Percentiles rank a stretch among this genome's conserved stretches.
Conservation (phyloP, 2,888 invertebrate genomes). For the Nomada flava region DNA sequence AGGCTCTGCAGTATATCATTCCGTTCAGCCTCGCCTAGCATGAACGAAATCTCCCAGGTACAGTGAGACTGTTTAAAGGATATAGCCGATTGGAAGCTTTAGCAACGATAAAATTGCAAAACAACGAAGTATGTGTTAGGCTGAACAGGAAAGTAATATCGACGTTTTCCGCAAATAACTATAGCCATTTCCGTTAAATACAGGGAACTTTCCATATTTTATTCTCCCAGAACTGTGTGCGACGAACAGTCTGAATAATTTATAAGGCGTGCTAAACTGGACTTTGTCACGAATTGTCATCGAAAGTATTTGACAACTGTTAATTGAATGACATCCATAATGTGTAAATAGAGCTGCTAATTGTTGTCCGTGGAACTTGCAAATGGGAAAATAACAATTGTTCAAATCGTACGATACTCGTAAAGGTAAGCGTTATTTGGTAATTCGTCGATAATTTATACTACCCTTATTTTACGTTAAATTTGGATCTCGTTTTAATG, state of each 20-base stretch:
- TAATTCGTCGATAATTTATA: conserved; percentile 2
- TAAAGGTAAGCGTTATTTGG: background rate
- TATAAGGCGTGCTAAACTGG: background rate
- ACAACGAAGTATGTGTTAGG: too few relatives aligned
- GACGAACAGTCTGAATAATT: conserved; percentile 1
- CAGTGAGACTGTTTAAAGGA: conserved; percentile 34
- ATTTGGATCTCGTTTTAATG: too few relatives aligned
- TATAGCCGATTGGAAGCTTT: conserved; percentile 45
- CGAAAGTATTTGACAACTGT: conserved; percentile 12
- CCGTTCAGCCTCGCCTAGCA: background rate
- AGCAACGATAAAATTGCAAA: background rate
- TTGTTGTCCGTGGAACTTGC: conserved; percentile 13
- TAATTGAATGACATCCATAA: conserved; percentile 10
- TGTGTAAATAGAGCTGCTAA: conserved; percentile 9
- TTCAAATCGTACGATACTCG: background rate
- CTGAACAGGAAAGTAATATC: too few relatives aligned
- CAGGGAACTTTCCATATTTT: too few relatives aligned
- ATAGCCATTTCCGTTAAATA: too few relatives aligned
- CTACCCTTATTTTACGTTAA: too few relatives aligned
- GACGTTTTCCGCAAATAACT: too few relatives aligned
- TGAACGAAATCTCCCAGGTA: conserved; percentile 33
- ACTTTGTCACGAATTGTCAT: background rate
- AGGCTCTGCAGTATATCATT: conserved; percentile 36
- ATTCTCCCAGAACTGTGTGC: too few relatives aligned
- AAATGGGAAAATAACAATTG: conserved; percentile 4